These are phyloP conservation scores for Globia sparganii DNA, from an alignment of 2,888 invertebrate genomes.

Conservation along the genomic window DNA sequence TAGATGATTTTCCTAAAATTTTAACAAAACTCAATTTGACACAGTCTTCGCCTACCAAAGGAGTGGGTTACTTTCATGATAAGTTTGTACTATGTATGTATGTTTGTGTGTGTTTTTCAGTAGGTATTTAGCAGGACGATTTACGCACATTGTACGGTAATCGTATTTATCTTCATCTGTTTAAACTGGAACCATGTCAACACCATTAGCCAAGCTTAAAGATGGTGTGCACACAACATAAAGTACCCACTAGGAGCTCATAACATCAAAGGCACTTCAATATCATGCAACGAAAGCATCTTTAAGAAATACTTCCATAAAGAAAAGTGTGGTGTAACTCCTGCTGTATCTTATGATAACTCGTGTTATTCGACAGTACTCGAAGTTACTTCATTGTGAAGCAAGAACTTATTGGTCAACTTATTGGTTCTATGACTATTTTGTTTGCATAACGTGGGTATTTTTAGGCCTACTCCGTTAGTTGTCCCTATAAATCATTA, in stretches of 20 bases:
- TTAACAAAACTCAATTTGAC: neutral
- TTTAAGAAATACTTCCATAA: slow-evolving; percentile 20
- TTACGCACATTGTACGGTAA: neutral
- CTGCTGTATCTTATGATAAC: slow-evolving; percentile 19
- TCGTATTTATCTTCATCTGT: neutral
- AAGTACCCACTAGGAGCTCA: slow-evolving; percentile 7
- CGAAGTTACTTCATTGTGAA: slow-evolving; percentile 24
- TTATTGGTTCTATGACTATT: slow-evolving; percentile 1
- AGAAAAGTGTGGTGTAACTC: slow-evolving; percentile 15
- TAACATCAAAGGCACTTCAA: slow-evolving; percentile 22
- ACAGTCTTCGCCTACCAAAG: neutral
- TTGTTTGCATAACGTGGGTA: slow-evolving; percentile 36
- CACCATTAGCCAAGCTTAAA: slow-evolving; percentile 1
- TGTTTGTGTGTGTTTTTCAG: too few species aligned
- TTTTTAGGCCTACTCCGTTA: slow-evolving; percentile 22
- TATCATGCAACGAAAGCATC: slow-evolving; percentile 35
- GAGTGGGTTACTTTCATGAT: neutral
- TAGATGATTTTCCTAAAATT: neutral
- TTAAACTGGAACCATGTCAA: slow-evolving; percentile 11
- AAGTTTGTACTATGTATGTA: too few species aligned
- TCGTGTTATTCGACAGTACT: slow-evolving; percentile 14
- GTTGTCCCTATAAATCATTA: neutral
- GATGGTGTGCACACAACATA: neutral
- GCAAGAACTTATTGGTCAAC: slow-evolving; percentile 27
- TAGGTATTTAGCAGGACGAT: neutral